phyloP scores from a whole-genome alignment of 2,113 vertebrate species.

The Tinamus guttatus region DNA sequence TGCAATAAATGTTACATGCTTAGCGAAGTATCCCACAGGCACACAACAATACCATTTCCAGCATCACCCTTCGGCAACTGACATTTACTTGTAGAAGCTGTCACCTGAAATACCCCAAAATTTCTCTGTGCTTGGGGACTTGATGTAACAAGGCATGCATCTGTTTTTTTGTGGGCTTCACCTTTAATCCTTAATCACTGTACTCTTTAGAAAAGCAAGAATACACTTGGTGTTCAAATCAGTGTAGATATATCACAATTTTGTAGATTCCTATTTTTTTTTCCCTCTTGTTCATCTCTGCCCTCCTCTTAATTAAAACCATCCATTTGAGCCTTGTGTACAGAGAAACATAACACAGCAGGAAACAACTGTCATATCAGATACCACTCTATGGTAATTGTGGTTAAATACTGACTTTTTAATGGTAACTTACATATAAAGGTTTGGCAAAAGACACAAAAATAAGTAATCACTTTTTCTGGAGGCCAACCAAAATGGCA shows the following conservation, averaged over 20 bases:
- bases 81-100: not conserved
- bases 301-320: conserved; percentile 24
- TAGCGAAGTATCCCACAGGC: not conserved
- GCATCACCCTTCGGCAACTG: not conserved
- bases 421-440: conserved; percentile 31
- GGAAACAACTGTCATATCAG: conserved; percentile 57
- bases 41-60: accelerated
- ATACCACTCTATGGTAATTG: conserved; percentile 20
- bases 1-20: not conserved
- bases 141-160: not conserved
- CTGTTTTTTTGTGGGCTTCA: not conserved
- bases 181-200: not conserved
- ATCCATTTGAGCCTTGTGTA: conserved; percentile 3
- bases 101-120: not conserved
- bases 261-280: not conserved
- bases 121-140: not conserved
- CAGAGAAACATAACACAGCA: conserved; percentile 33
- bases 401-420: conserved; percentile 37
- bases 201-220: not conserved
- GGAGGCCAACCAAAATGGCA: conserved; percentile 34
- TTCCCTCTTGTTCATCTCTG: not conserved
- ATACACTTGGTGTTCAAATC: not conserved
- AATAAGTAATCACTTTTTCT: conserved; percentile 45
- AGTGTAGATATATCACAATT: not conserved
- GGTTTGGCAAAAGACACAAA: conserved; percentile 52